Percentiles rank a stretch among this genome's conserved stretches.
Evolutionary conservation across 2,113 vertebrate genomes (phyloP).

Genomic region (Sardina pilchardus): DNA sequence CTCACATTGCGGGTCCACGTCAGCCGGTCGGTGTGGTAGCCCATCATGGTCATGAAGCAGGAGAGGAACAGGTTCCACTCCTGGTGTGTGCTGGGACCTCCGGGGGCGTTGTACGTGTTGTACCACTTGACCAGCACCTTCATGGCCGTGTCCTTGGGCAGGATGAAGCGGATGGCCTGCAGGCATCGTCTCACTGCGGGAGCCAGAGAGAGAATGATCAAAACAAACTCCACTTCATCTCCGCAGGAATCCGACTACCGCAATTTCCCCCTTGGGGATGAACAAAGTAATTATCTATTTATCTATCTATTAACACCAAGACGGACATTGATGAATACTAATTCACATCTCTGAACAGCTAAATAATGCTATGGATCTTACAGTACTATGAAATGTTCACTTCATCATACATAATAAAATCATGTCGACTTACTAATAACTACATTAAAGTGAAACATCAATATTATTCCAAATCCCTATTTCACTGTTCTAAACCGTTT

Average conservation of each 20-base stretch:
- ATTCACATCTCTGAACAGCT: too few relatives aligned
- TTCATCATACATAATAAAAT: too few relatives aligned
- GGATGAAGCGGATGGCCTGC: slow-evolving; percentile 84
- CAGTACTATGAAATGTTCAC: too few relatives aligned
- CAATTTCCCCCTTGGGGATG: too few relatives aligned
- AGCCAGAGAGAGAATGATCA: background rate
- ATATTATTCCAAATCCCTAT: background rate
- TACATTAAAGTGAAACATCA: background rate
- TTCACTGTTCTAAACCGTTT: background rate
- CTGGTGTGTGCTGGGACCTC: slow-evolving; percentile 86
- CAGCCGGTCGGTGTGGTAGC: slow-evolving; percentile 93
- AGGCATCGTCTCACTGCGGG: slow-evolving; percentile 88
- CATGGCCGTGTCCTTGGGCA: slow-evolving; percentile 90
- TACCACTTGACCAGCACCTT: slow-evolving; percentile 98
- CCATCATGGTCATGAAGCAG: slow-evolving; percentile 96
- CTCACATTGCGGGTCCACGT: slow-evolving; percentile 90
- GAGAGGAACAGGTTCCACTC: slow-evolving; percentile 96
- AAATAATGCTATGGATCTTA: too few relatives aligned
- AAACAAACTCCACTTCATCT: too few relatives aligned
- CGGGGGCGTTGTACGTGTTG: slow-evolving; percentile 91
- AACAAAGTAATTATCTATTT: too few relatives aligned
- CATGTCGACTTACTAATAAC: background rate
- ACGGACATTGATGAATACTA: too few relatives aligned
- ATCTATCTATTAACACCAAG: too few relatives aligned
- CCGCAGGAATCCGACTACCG: too few relatives aligned